Percentiles rank a stretch among this genome's conserved stretches.
phyloP scores from a whole-genome alignment of 1,140 invertebrate genomes.

The Drosophila oshimai region DNA sequence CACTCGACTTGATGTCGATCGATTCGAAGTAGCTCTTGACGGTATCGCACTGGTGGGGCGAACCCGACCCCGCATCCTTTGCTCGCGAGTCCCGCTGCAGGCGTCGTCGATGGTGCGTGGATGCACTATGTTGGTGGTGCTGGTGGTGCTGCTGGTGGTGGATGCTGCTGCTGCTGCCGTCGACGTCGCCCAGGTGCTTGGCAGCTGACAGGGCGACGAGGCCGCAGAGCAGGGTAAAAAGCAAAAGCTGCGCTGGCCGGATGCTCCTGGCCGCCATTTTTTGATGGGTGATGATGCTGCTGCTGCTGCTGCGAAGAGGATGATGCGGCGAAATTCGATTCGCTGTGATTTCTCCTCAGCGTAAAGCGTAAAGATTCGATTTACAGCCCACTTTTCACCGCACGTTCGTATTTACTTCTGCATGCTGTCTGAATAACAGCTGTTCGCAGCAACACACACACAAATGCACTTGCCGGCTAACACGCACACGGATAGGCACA shows the following conservation, averaged over 20 bases:
- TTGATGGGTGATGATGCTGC: constrained; percentile 12
- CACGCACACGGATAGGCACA: constrained; percentile 27
- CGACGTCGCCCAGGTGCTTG: constrained; percentile 52
- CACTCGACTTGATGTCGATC: constrained; percentile 74
- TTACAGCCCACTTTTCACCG: constrained; percentile 11
- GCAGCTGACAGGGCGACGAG: constrained; percentile 32
- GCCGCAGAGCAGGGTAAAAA: constrained; percentile 53
- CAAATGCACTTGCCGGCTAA: constrained; percentile 43
- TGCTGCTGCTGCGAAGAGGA: not conserved
- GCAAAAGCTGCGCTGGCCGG: constrained; percentile 29
- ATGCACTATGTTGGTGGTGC: constrained; percentile 60
- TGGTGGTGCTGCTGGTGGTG: constrained; percentile 50
- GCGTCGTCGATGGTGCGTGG: constrained; percentile 67
- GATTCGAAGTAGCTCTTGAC: constrained; percentile 74
- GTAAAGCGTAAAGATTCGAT: too few relatives aligned
- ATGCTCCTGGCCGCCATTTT: constrained; percentile 38
- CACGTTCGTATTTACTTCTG: constrained; percentile 22
- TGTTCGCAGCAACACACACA: constrained; percentile 62
- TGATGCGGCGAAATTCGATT: constrained; percentile 42
- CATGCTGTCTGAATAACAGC: constrained; percentile 53
- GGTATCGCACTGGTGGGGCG: constrained; percentile 63
- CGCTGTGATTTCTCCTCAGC: not conserved
- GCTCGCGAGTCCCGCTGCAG: constrained; percentile 74
- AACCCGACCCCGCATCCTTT: constrained; percentile 58
- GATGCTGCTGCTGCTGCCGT: constrained; percentile 17